Percentiles rank a stretch among this genome's conserved stretches.
These are phyloP conservation scores for Lucinisca nassula DNA, from an alignment of 2,888 invertebrate genomes.

Conservation along the genomic window DNA sequence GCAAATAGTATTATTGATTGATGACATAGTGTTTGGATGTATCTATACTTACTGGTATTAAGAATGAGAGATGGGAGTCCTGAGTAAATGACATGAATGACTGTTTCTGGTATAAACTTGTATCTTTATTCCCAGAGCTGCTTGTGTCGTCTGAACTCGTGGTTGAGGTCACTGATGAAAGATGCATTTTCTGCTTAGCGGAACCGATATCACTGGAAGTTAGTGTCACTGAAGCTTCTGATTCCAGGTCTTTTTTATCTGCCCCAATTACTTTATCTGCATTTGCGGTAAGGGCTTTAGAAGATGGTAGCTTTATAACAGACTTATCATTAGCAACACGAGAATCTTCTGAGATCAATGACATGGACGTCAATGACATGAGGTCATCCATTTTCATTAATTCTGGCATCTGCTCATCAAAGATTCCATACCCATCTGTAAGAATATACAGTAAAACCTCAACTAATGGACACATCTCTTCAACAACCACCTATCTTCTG, in stretches of 20 bases:
- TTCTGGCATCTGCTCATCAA: constrained; percentile 63
- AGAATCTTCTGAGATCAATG: neutral
- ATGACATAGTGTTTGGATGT: no score
- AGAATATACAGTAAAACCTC: no score
- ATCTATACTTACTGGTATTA: constrained; percentile 14
- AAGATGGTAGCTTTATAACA: neutral
- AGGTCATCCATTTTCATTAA: constrained; percentile 20
- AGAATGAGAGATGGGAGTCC: neutral
- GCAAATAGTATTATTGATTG: no score
- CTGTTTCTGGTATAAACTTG: neutral
- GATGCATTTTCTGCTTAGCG: no score
- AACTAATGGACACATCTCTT: no score
- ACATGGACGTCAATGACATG: neutral
- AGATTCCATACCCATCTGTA: constrained; percentile 24
- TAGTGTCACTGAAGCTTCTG: no score
- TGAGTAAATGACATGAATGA: neutral
- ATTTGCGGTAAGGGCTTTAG: neutral
- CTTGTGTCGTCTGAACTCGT: neutral
- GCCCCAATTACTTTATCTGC: no score
- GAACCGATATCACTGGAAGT: no score
- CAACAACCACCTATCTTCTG: no score
- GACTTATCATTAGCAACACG: neutral
- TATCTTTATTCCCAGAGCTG: neutral
- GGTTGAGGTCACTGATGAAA: no score
- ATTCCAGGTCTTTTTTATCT: no score